A percentile compares a stretch with the other conserved stretches of the same genome.
phyloP scores from a whole-genome alignment of 2,113 vertebrate species.

The Menidia beryllina region DNA sequence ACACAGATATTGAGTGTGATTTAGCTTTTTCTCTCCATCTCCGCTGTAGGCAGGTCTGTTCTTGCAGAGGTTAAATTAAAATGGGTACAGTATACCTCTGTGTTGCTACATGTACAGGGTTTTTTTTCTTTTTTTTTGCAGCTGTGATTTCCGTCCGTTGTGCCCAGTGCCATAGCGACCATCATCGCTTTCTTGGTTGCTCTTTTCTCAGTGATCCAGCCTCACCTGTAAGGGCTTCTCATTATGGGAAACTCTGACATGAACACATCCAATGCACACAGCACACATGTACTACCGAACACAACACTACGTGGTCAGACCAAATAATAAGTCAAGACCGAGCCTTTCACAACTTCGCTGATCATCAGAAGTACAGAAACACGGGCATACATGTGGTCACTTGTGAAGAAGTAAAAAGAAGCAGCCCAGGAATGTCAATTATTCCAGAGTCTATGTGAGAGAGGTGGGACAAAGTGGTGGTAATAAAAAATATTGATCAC shows the following conservation, averaged over 20 bases:
- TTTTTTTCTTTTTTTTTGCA: constrained; percentile 10
- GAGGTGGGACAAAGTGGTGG: constrained; percentile 74
- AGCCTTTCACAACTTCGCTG: constrained; percentile 21
- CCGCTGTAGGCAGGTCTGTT: constrained; percentile 43
- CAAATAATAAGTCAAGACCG: constrained; percentile 15
- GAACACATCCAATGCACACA: constrained; percentile 1
- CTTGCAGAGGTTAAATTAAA: constrained; percentile 57
- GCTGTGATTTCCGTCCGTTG: constrained; percentile 56
- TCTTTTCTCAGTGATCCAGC: constrained; percentile 63
- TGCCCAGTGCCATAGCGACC: constrained; percentile 56
- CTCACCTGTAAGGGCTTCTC: constrained; percentile 64
- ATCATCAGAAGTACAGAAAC: constrained; percentile 7
- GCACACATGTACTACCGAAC: neutral
- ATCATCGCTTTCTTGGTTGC: constrained; percentile 64
- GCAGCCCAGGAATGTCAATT: constrained; percentile 71
- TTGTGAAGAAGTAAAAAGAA: constrained; percentile 54
- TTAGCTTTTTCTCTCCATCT: constrained; percentile 44
- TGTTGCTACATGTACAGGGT: constrained; percentile 24
- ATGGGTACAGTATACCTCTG: constrained; percentile 39
- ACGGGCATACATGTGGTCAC: constrained; percentile 4
- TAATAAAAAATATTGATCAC: constrained; percentile 82
- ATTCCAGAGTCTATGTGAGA: constrained; percentile 61
- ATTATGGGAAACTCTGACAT: constrained; percentile 51
- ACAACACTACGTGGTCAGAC: neutral
- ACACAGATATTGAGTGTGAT: constrained; percentile 70